Evolutionary conservation across 2,888 invertebrate genomes (phyloP), one percentile per base, ranked within the genome.

Genomic region (Eilema griseolum): DNA sequence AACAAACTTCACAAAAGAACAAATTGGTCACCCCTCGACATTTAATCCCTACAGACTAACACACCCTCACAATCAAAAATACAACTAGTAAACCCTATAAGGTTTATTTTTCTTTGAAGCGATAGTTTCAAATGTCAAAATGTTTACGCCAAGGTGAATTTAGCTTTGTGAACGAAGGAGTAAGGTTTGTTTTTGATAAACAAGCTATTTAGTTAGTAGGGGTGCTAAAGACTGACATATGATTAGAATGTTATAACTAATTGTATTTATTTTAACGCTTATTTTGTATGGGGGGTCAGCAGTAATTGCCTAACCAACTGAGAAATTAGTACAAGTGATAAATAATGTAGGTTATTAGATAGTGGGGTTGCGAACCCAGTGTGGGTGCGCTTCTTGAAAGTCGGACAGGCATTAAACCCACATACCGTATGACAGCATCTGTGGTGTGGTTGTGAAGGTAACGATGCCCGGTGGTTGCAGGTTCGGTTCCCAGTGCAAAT

Each of bases 1-100:
- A 88, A 88, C 87, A 61, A 86, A 87, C 74, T 73, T 62, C 74
- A 83, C 85, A 82, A 84, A 82, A 79, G 67, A 23, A 37, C 26
- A 60, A 66, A 66, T 28, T 67, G 69, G 70, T 72, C 73, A 26
- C 63, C 24, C 71, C 52, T 33, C 20, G 11, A 60, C 37, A 20
- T 14, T 12, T n/a, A 63, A 57, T 57, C 52, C n/a, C 52, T 23
- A 31, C 31, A 24, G 65, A n/a, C 37, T 3, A 4, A 67, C 28
- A 23, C 24, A 14, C 78, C 73, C 75, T 61, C 64, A 60, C 59
- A 41, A n/a, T 4, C 20, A 8, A 60, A 52, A 31, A 61, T 67
- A 61, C 4, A 16, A 37, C 70, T 41, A 2, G 0, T 0, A 1
- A 16, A 8, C 1, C 37, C 0, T 12, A 20, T 62, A 66, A 57